Conservation (phyloP, 2,113 vertebrate genomes). For the Cyphomyrus discorhynchus region DNA sequence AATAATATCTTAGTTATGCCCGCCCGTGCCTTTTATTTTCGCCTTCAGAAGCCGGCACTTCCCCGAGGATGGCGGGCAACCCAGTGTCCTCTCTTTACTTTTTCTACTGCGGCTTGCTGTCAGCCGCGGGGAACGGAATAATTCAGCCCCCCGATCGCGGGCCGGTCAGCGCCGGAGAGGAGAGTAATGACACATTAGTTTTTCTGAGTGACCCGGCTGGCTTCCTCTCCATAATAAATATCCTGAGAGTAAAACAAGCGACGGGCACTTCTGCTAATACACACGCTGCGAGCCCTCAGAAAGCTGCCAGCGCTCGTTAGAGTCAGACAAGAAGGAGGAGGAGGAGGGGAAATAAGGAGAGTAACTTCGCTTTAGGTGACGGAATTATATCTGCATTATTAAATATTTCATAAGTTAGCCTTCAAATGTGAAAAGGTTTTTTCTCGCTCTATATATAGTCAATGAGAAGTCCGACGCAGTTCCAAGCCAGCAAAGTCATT, state of each 20-base stretch:
- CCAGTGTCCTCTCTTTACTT: conserved; percentile 21
- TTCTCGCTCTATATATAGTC: conserved; percentile 66
- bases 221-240: conserved; percentile 63
- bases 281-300: conserved; percentile 46
- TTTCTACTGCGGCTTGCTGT: conserved; percentile 33
- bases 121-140: conserved; percentile 63
- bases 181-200: conserved; percentile 64
- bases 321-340: background rate
- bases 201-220: conserved; percentile 65
- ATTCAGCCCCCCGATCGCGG: conserved; percentile 63
- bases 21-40: conserved; percentile 39
- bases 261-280: conserved; percentile 37
- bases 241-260: conserved; percentile 43
- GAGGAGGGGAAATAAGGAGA: conserved; percentile 45
- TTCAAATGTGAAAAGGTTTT: conserved; percentile 56
- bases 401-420: conserved; percentile 71
- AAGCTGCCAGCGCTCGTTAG: conserved; percentile 51
- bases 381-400: conserved; percentile 69
- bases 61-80: conserved; percentile 35
- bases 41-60: conserved; percentile 48
- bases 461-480: conserved; percentile 57
- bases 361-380: conserved; percentile 67
- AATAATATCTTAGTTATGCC: conserved; percentile 32
- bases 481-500: conserved; percentile 53
- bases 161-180: conserved; percentile 54